Evolutionary conservation across 2,797 vertebrate species (phyloP).

Genomic region (Malacoraja senta): DNA sequence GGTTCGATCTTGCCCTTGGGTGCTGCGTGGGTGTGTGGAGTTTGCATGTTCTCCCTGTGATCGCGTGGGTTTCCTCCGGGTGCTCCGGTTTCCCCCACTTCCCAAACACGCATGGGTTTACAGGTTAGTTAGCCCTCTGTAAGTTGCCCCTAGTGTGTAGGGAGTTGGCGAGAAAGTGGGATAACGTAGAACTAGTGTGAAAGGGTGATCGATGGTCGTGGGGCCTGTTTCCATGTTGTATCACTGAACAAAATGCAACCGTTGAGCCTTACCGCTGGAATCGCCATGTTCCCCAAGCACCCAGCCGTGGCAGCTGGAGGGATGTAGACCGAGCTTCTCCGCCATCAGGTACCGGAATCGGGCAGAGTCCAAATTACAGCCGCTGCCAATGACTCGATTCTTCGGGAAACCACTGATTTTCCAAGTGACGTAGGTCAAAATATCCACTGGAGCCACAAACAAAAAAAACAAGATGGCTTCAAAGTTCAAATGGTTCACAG

Average conservation of each 20-base stretch:
- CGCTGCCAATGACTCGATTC: constrained; percentile 88
- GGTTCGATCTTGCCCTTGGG: too few relatives aligned
- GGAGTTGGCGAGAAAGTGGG: too few relatives aligned
- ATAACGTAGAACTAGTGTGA: too few relatives aligned
- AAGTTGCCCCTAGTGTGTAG: too few relatives aligned
- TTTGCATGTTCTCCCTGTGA: too few relatives aligned
- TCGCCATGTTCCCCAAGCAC: constrained; percentile 92
- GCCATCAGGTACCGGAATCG: constrained; percentile 87
- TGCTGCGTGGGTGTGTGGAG: too few relatives aligned
- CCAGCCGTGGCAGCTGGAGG: constrained; percentile 88
- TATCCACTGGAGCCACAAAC: constrained; percentile 67
- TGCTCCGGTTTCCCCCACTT: too few relatives aligned
- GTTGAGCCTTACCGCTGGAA: constrained; percentile 73
- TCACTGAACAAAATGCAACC: neutral
- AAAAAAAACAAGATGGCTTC: neutral
- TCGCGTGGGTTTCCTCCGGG: too few relatives aligned
- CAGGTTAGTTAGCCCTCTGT: too few relatives aligned
- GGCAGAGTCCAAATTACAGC: constrained; percentile 91
- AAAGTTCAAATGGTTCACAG: neutral
- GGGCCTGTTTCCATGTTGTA: too few relatives aligned
- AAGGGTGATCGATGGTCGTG: too few relatives aligned
- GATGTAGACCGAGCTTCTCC: constrained; percentile 79
- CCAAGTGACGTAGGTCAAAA: constrained; percentile 93
- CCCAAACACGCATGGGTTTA: too few relatives aligned
- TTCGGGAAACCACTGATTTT: constrained; percentile 91